phyloP scores from a whole-genome alignment of 1,140 invertebrate species.

The Planococcus citri region DNA sequence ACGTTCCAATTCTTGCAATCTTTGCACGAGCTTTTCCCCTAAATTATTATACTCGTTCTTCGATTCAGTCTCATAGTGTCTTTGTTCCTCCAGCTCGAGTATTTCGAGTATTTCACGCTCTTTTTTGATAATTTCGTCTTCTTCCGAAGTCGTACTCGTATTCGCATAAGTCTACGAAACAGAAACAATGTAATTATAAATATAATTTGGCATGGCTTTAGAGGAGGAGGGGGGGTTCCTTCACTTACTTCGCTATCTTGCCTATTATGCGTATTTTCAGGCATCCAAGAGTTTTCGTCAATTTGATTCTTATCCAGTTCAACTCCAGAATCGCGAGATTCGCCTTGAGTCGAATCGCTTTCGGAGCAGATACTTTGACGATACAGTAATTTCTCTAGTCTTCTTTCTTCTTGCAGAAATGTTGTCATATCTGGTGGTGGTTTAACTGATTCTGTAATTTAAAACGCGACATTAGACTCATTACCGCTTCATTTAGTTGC shows the following conservation, averaged over 20 bases:
- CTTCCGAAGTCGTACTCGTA: slow-evolving; percentile 46
- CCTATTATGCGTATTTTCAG: slow-evolving; percentile 43
- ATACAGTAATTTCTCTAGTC: slow-evolving; percentile 54
- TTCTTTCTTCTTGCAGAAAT: slow-evolving; percentile 61
- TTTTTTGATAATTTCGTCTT: slow-evolving; percentile 55
- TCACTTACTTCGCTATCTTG: slow-evolving; percentile 58
- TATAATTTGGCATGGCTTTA: too few species aligned
- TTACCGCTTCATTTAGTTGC: too few species aligned
- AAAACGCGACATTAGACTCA: background rate
- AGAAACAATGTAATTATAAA: background rate
- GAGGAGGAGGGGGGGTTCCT: too few species aligned
- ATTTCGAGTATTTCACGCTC: slow-evolving; percentile 58
- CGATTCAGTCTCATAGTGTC: slow-evolving; percentile 35
- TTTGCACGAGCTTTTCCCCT: slow-evolving; percentile 41
- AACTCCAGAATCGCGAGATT: slow-evolving; percentile 62
- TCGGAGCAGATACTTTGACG: slow-evolving; percentile 39
- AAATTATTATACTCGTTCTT: slow-evolving; percentile 23
- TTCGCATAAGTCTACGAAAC: slow-evolving; percentile 27
- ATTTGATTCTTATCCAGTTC: slow-evolving; percentile 48
- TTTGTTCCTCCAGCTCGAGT: slow-evolving; percentile 50
- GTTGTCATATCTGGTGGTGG: slow-evolving; percentile 67
- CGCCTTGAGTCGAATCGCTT: slow-evolving; percentile 39
- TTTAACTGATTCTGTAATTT: slow-evolving; percentile 44
- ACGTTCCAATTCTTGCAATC: slow-evolving; percentile 38
- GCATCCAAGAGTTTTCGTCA: slow-evolving; percentile 38